Base-by-base conservation (phyloP, 2,888 invertebrate species). In the Hoplodrina blanda region DNA sequence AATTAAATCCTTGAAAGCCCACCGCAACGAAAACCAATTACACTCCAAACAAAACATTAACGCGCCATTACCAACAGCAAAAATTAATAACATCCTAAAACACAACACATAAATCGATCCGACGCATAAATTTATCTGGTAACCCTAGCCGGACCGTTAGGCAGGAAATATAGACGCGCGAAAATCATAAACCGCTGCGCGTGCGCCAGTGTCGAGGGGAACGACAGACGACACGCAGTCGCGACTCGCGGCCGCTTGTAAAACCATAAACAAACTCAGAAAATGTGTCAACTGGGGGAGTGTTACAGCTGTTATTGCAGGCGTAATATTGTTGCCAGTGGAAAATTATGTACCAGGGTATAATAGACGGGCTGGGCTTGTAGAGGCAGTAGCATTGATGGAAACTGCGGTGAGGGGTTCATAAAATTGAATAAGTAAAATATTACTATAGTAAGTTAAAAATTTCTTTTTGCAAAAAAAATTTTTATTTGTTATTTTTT, bases 181-280 rank as follows among this genome's bases (percentile, higher is more conserved):
- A 92, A 93, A 93, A 91, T 92, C 91, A 91, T 92, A 93, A 93
- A 92, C 85, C 84, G 77, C 65, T 69, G 84, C 84, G 85, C 84
- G 85, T 85, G 85, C 83, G 80, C 78, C 70, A 53, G 61, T 60
- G 77, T 69, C 83, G 71, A 63, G 66, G 63, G 65, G 67, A 57
- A 68, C 73, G 85, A 85, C 84, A 85, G 83, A 85, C 81, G 73
- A 81, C 83, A 83, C 81, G 81, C 78, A 83, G 79, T 66, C 76
- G 72, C 62, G 53, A 75, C 62, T 75, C 63, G 67, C 66, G 62
- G 57, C 61, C 73, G 68, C 75, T 81, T 85, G 83, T 85, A 73
- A 80, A 77, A 80, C 80, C 84, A 81, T 85, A 84, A 87, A 84
- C 81, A 80, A 82, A 85, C 76, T 73, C 76, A 80, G 84, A 73